Evolutionary conservation across 2,888 invertebrate genomes (phyloP).

Genomic region (Cephus rjabovi): DNA sequence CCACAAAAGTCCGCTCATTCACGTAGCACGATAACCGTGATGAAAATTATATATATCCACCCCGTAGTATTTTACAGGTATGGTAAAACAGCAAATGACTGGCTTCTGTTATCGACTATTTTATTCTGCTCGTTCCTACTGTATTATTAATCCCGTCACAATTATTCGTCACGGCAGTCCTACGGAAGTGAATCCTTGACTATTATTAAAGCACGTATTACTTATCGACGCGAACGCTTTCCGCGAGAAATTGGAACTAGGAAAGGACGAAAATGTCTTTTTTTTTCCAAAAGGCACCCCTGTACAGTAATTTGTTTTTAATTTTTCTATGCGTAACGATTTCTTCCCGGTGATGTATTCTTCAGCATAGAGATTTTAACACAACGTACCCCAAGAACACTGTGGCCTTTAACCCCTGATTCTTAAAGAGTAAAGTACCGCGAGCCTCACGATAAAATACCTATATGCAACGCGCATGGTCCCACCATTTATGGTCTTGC

Average conservation of each 20-base stretch:
- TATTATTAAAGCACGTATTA: background rate
- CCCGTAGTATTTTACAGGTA: background rate
- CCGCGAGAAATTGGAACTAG: background rate
- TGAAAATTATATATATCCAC: background rate
- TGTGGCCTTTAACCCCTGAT: background rate
- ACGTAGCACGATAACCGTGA: background rate
- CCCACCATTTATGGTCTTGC: constrained; percentile 37
- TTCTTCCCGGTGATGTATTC: background rate
- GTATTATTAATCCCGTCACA: background rate
- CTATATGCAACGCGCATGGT: constrained; percentile 34
- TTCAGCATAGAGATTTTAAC: background rate
- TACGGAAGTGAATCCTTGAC: background rate
- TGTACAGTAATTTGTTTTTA: background rate
- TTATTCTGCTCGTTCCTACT: background rate
- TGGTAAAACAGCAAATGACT: background rate
- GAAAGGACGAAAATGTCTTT: background rate
- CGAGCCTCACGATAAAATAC: background rate
- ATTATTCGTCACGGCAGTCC: background rate
- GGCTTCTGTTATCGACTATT: background rate
- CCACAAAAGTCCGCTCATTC: background rate
- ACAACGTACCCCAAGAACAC: background rate
- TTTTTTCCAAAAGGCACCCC: background rate
- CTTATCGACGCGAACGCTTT: background rate
- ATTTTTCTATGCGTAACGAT: background rate
- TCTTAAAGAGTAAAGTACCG: background rate